Evolutionary conservation across 1,140 invertebrate species (phyloP), one percentile per base, ranked within the genome.

Genomic region (Coelopa frigida): DNA sequence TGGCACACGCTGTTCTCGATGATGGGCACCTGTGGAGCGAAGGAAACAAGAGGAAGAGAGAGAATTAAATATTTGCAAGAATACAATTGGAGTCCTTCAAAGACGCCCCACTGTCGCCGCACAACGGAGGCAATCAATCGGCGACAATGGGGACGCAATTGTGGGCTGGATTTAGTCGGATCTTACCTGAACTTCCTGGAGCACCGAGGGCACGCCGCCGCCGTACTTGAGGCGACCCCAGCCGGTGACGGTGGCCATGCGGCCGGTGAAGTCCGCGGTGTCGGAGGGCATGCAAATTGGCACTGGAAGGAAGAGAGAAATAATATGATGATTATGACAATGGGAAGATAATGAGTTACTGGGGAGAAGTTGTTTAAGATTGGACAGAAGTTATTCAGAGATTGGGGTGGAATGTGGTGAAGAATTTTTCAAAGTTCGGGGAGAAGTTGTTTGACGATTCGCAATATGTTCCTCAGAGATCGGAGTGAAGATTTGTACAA

Each of bases 1-100:
- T 95, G 91, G 65, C 91, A 95, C 1, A 91, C 84, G 40, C 78
- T 78, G 67, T 94, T 94, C 57, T 89, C 85, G 68, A 94, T 89
- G 51, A 94, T 84, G 7, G 91, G 91, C 12, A 94, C 88, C 76
- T 78, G 52, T 6, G 66, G 27, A 31, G 15, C 4, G 21, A 23
- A 21, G 0, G 22, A 44, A 18, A 21, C 3, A 22, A 27, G 21
- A 20, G 2, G 5, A 3, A 33, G 15, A 3, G 21, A 20, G 31
- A 15, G 21, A 42, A 42, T 29, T 24, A 26, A 41, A 41, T 10
- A 18, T 39, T 20, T 33, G 11, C 32, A 33, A 14, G 11, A 1
- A 33, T 11, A 33, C 18, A 33, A 11, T 5, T 33, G 18, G 6
- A 33, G 2, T 6, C 32, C 3, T 37, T 37, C 10, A 37, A 20